Evolutionary conservation across 2,888 invertebrate genomes (phyloP).

Genomic region (Rhagonycha lutea): DNA sequence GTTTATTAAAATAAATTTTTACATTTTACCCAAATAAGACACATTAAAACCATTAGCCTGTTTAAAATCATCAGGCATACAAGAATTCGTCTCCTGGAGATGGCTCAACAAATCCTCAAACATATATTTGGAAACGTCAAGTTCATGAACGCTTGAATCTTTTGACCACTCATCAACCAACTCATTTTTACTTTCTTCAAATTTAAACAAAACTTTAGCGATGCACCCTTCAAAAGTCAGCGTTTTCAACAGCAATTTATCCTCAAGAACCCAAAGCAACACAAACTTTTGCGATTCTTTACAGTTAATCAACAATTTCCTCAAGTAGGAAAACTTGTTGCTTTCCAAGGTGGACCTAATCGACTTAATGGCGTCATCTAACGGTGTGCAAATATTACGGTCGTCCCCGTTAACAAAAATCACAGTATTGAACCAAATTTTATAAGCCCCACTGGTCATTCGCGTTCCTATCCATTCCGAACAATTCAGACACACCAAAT

Average conservation of each 20-base stretch:
- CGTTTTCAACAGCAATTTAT: background rate
- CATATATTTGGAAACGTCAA: background rate
- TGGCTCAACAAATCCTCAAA: background rate
- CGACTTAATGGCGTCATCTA: background rate
- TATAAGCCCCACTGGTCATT: background rate
- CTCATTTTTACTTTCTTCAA: background rate
- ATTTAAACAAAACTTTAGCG: background rate
- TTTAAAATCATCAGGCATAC: background rate
- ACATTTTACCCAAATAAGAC: background rate
- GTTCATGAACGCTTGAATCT: background rate
- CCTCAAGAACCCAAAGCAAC: background rate
- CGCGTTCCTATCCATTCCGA: background rate
- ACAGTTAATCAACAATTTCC: background rate
- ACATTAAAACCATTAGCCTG: background rate
- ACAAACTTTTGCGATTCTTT: background rate
- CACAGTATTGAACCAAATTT: background rate
- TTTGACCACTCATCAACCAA: background rate
- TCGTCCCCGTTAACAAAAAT: background rate
- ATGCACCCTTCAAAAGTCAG: background rate
- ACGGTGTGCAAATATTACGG: background rate
- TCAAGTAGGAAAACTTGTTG: background rate
- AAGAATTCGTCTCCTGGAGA: background rate
- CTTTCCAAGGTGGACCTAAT: background rate
- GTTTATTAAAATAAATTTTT: background rate
- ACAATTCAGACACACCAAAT: background rate